Base-by-base conservation (phyloP, 1,140 invertebrate genomes). In the Diorhabda carinulata region DNA sequence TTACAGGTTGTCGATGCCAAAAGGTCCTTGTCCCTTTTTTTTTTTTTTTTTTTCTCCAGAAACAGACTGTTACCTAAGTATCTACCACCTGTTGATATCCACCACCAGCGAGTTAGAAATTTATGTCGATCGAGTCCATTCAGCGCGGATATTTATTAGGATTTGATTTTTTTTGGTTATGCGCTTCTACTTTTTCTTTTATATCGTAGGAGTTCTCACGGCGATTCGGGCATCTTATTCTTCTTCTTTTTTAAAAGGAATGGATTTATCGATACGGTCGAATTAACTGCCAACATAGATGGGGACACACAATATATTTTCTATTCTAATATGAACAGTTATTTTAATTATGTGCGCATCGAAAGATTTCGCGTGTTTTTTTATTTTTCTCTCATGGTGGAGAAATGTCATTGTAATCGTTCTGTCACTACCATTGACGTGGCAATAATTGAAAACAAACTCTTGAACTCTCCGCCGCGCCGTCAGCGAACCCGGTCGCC, bases 51-150 rank as follows among this genome's bases (percentile, higher is more conserved):
- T 25, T 25, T 25, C 25, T 52, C 4, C 6, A 52, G 47, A 52
- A 52, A 52, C 47, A 52, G n/a, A 52, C 47, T 52, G 47, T 52
- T 52, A 52, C 47, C 47, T n/a, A 52, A 52, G n/a, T 52, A 52
- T 52, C 47, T 52, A 52, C 65, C 65, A 66, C 65, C 65, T 66
- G 65, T 66, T 66, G 65, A 58, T 57, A 60, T 66, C 58, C 65
- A 66, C 44, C 9, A 40, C n/a, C 47, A 6, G 47, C 47, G 6
- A n/a, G 47, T n/a, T 52, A 2, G 47, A 56, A 66, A 66, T 43
- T 66, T 66, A 66, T 66, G 57, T 57, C 65, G 65, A 59, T 66
- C 65, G 58, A 57, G 65, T 58, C 65, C 65, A 66, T 66, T 66
- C 57, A 5, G n/a, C 45, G 42, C 42, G 52, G 65, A 66, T 66